Evolutionary conservation across 2,797 vertebrate species (phyloP), one percentile per base, ranked within the genome.

Genomic region (Channallabes apus): DNA sequence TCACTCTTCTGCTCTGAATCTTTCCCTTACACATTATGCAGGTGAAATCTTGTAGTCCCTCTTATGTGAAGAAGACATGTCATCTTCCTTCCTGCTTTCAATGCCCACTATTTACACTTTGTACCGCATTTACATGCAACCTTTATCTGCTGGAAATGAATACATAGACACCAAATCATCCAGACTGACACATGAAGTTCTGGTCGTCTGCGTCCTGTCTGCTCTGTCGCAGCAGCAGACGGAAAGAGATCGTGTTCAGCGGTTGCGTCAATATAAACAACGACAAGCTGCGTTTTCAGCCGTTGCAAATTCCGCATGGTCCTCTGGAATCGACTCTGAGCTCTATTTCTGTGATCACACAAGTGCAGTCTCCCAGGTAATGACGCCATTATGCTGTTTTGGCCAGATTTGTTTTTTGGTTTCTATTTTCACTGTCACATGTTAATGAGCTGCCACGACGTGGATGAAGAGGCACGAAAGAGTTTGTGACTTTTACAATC

Each of bases 11-110:
- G 64, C 61, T 72, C 68, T 82, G 76, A 77, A 65, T 72, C 85
- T 73, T 86, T 75, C 78, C 84, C 87, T 87, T 88, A 88, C 73
- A 87, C 65, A 78, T 71, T 81, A 51, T 62, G 51, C 51, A 51
- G 64, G 82, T 76, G 46, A 87, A 80, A 86, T 80, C 62, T 22
- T 56, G 46, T 18, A 62, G 71, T 81, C 85, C 22, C 22, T 61
- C 27, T 82, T 62, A 14, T 27, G 8, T 35, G 65, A 72, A 24
- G 12, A 83, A 71, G n/a, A 67, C 29, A 67, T 11, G 12, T 27
- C 11, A 1, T 27, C n/a, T 6, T 65, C 46, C 12, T 73, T 12
- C 17, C 54, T 24, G 11, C 11, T 38, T 35, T 78, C 29, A 78
- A 56, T 59, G 18, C 0, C 6, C 4, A 8, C 2, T 51, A 29